Evolutionary conservation across 1,140 invertebrate species (phyloP).

Genomic region (Zaprionus ghesquierei): DNA sequence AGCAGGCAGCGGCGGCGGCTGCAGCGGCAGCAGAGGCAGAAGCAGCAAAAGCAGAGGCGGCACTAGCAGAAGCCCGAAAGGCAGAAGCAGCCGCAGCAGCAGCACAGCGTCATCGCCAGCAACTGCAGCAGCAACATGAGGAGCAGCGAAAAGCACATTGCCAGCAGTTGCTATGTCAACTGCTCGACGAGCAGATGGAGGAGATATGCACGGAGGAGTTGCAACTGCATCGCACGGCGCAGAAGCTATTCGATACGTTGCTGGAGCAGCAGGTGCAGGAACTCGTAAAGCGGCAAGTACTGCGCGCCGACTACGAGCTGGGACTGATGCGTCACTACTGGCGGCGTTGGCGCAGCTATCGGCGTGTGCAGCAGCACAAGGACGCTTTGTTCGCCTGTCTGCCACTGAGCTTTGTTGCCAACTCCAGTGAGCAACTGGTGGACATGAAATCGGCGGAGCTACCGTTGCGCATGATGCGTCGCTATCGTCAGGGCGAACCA

Average conservation of each 20-base stretch:
- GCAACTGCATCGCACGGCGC: neutral
- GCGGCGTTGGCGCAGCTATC: slow-evolving; percentile 56
- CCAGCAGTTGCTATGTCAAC: slow-evolving; percentile 26
- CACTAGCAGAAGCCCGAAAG: neutral
- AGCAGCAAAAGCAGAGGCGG: neutral
- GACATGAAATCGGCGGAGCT: slow-evolving; percentile 6
- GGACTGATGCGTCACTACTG: slow-evolving; percentile 42
- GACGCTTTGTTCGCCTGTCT: slow-evolving; percentile 45
- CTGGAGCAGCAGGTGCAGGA: slow-evolving; percentile 49
- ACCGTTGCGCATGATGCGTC: slow-evolving; percentile 57
- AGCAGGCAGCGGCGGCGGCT: neutral
- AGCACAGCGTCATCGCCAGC: neutral
- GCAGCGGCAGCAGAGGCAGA: neutral
- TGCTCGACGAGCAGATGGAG: slow-evolving; percentile 10
- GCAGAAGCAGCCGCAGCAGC: neutral
- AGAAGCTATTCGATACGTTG: slow-evolving; percentile 33
- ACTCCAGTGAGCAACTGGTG: slow-evolving; percentile 3
- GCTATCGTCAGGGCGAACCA: slow-evolving; percentile 67
- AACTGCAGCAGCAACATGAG: neutral
- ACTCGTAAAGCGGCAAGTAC: neutral
- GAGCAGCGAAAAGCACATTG: neutral
- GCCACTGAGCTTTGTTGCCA: slow-evolving; percentile 50
- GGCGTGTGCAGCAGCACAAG: slow-evolving; percentile 47
- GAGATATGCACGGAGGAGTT: slow-evolving; percentile 33
- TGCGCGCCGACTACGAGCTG: slow-evolving; percentile 37